A percentile compares a stretch with the other conserved stretches of the same genome.
These are phyloP conservation scores for Chionomys nivalis DNA, from an alignment of 2,113 vertebrate genomes.

Conservation along the genomic window DNA sequence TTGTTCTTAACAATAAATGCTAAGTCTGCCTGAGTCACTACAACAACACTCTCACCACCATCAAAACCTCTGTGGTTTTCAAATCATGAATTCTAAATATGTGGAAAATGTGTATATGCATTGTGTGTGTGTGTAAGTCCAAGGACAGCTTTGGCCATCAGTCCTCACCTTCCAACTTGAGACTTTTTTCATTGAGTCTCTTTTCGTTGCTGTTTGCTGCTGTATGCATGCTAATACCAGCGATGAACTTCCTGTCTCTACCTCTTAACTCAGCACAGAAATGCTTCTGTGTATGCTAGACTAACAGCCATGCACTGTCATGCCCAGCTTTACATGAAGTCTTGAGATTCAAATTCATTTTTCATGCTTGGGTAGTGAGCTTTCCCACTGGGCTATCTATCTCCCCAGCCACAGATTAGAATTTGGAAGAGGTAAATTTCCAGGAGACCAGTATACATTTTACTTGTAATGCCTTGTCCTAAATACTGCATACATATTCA, in stretches of 20 bases:
- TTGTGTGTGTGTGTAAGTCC: not conserved
- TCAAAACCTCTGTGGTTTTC: slow-evolving; percentile 26
- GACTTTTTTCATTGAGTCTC: not conserved
- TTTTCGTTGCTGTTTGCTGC: not conserved
- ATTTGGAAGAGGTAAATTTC: not conserved
- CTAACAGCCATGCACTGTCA: too few relatives aligned
- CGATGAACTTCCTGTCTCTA: not conserved
- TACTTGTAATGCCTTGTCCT: not conserved
- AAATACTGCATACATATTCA: not conserved
- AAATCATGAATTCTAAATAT: not conserved
- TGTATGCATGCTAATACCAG: not conserved
- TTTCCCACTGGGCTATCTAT: not conserved
- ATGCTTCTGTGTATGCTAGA: not conserved
- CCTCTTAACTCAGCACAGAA: not conserved
- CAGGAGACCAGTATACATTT: not conserved
- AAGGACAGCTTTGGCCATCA: not conserved
- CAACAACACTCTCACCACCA: not conserved
- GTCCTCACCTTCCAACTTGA: not conserved
- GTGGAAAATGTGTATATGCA: too few relatives aligned
- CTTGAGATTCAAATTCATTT: not conserved
- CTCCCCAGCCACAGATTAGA: not conserved
- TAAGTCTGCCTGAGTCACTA: not conserved
- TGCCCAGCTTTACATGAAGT: not conserved
- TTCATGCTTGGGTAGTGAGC: not conserved
- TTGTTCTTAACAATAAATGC: slow-evolving; percentile 15